These are phyloP conservation scores for Antennarius striatus DNA, from an alignment of 2,113 vertebrate species.

Conservation along the genomic window DNA sequence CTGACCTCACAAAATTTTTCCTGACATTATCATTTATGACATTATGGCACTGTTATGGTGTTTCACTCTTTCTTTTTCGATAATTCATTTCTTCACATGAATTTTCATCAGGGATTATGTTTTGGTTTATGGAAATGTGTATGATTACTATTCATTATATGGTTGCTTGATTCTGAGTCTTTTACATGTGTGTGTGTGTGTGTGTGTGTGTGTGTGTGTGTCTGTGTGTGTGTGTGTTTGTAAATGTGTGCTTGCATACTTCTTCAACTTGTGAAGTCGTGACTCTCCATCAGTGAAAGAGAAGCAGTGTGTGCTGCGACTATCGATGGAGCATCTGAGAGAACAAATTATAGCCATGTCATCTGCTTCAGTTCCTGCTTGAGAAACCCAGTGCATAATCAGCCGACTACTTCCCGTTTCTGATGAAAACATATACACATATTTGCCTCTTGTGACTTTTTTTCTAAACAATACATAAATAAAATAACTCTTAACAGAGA, in stretches of 20 bases:
- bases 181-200: constrained; percentile 49
- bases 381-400: constrained; percentile 66
- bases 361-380: constrained; percentile 71
- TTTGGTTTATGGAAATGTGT: constrained; percentile 72
- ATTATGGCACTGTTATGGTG: constrained; percentile 67
- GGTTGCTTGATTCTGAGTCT: constrained; percentile 65
- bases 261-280: constrained; percentile 71
- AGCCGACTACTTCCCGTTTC: constrained; percentile 53
- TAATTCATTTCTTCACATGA: constrained; percentile 66
- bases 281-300: constrained; percentile 74
- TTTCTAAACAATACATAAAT: constrained; percentile 44
- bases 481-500: constrained; percentile 19
- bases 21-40: constrained; percentile 67
- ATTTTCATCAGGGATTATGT: constrained; percentile 73
- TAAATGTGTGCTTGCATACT: constrained; percentile 58
- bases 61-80: constrained; percentile 35
- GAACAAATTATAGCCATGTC: constrained; percentile 77
- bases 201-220: constrained; percentile 25
- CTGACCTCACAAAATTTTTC: constrained; percentile 21
- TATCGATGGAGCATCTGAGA: constrained; percentile 73
- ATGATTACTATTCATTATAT: constrained; percentile 76
- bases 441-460: constrained; percentile 47
- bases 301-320: constrained; percentile 69
- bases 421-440: constrained; percentile 58
- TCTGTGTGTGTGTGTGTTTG: constrained; percentile 36